phyloP scores from a whole-genome alignment of 2,888 invertebrate species.

The Drosophila lutescens region DNA sequence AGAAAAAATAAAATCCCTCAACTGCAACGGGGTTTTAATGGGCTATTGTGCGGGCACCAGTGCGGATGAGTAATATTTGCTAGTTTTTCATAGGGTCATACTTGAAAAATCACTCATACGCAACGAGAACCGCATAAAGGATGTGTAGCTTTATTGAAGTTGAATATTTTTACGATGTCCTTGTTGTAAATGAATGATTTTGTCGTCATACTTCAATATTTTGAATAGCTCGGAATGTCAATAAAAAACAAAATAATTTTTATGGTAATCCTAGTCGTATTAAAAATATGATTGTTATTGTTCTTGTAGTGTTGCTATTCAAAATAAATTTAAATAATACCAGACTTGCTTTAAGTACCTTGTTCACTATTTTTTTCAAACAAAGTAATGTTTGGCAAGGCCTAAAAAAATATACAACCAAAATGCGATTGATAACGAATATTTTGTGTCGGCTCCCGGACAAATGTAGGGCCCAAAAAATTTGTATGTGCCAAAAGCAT shows the following conservation, averaged over 20 bases:
- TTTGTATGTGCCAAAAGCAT: neutral
- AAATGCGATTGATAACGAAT: conserved; percentile 17
- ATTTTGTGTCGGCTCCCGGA: neutral
- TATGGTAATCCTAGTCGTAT: too few relatives aligned
- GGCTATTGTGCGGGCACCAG: neutral
- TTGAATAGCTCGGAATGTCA: too few relatives aligned
- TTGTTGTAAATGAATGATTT: neutral
- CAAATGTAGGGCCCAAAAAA: conserved; percentile 7
- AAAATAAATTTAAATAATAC: too few relatives aligned
- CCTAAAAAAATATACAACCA: conserved; percentile 2
- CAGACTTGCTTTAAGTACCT: too few relatives aligned
- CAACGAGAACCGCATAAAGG: neutral
- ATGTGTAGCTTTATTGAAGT: neutral
- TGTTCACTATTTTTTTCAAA: too few relatives aligned
- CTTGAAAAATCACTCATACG: conserved; percentile 23
- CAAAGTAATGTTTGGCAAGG: neutral
- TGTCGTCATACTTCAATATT: too few relatives aligned
- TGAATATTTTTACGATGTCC: neutral
- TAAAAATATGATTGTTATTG: too few relatives aligned
- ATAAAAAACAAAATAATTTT: too few relatives aligned
- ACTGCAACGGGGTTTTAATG: neutral
- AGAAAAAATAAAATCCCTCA: conserved; percentile 1
- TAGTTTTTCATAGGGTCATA: neutral
- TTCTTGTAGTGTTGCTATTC: too few relatives aligned
- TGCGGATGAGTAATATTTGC: conserved; percentile 23